A percentile compares a stretch with the other conserved stretches of the same genome.
These are phyloP conservation scores for Hemiprocne comata DNA, from an alignment of 2,113 vertebrate species.

Conservation along the genomic window DNA sequence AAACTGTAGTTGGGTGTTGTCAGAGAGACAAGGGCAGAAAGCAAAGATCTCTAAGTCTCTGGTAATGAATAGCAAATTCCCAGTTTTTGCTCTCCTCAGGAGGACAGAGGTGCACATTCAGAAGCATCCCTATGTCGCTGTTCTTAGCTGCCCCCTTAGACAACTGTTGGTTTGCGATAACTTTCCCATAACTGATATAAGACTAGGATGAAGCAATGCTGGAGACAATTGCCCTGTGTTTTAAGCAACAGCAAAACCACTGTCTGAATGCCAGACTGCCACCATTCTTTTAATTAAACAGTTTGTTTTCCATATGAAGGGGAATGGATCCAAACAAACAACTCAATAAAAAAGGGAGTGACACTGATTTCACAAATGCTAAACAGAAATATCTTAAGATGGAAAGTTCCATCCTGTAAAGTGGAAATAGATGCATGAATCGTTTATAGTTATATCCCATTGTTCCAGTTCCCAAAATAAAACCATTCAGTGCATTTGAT, in stretches of 20 bases:
- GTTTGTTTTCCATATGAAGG: constrained; percentile 4
- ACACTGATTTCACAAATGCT: not conserved
- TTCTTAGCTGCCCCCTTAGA: not conserved
- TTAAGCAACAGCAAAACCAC: not conserved
- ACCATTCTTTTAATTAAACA: not conserved
- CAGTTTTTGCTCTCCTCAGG: not conserved
- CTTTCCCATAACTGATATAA: not conserved
- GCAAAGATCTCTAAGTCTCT: not conserved
- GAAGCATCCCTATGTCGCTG: not conserved
- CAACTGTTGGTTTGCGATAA: not conserved
- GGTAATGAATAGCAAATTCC: not conserved
- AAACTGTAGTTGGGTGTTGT: not conserved
- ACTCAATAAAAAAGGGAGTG: not conserved
- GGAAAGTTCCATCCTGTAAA: constrained; percentile 17
- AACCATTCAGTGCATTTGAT: not conserved
- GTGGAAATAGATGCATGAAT: not conserved
- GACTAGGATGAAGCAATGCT: not conserved
- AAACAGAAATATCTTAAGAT: not conserved
- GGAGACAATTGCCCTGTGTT: not conserved
- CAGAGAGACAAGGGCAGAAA: not conserved
- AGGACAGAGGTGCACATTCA: not conserved
- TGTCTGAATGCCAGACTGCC: not conserved
- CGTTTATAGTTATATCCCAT: constrained; percentile 18
- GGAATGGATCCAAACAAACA: not conserved
- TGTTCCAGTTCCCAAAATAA: constrained; percentile 42